A percentile compares a stretch with the other conserved stretches of the same genome.
These are phyloP conservation scores for Lacanobia wlatinum DNA, from an alignment of 2,888 invertebrate genomes.

Conservation along the genomic window DNA sequence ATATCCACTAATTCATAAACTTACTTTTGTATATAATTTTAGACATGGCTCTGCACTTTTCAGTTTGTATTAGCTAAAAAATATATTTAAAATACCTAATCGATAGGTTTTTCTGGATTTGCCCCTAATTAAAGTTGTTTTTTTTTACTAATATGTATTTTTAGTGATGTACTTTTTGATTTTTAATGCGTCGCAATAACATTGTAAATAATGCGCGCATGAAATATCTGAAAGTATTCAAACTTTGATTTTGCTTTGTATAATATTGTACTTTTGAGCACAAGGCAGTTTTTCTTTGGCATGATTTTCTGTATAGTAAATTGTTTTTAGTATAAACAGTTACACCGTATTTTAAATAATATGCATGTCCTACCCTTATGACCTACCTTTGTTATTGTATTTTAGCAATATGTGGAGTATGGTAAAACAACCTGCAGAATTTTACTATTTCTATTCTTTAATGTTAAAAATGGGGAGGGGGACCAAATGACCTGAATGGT, in stretches of 20 bases:
- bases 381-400: conserved; percentile 12
- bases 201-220: conserved; percentile 44
- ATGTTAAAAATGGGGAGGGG: conserved; percentile 28
- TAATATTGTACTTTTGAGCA: conserved; percentile 32
- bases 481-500: conserved; percentile 16
- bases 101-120: conserved; percentile 39
- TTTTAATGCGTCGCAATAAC: conserved; percentile 9
- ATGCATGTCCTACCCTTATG: conserved; percentile 40
- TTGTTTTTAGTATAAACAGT: conserved; percentile 43
- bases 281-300: conserved; percentile 34
- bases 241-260: conserved; percentile 35
- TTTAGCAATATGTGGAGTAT: conserved; percentile 20
- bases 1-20: conserved; percentile 65
- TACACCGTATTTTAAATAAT: conserved; percentile 53
- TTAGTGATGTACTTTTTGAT: conserved; percentile 37
- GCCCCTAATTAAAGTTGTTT: conserved; percentile 15
- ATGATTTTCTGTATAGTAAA: conserved; percentile 52
- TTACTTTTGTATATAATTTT: conserved; percentile 52
- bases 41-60: conserved; percentile 58
- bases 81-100: conserved; percentile 30
- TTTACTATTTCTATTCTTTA: not conserved
- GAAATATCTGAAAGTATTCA: conserved; percentile 17
- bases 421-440: conserved; percentile 8
- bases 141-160: conserved; percentile 17
- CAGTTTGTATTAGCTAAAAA: conserved; percentile 56